Conservation (phyloP, 2,888 invertebrate genomes). For the Panopea generosa region DNA sequence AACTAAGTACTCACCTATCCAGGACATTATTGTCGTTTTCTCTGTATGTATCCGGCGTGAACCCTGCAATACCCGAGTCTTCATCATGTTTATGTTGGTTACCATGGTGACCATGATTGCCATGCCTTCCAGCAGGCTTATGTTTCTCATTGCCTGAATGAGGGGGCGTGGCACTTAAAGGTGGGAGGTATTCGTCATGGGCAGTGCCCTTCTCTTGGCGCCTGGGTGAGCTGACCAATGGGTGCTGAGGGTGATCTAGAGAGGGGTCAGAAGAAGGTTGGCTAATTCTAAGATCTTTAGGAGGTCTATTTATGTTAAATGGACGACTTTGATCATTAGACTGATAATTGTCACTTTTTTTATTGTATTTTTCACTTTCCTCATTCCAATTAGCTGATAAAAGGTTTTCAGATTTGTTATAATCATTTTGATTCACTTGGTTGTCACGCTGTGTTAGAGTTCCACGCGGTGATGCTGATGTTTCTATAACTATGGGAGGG, state of each 20-base stretch:
- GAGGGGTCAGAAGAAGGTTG: constrained; percentile 54
- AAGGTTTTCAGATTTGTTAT: not conserved
- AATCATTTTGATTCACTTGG: constrained; percentile 3
- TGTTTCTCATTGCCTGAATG: constrained; percentile 57
- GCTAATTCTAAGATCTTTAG: constrained; percentile 41
- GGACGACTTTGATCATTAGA: constrained; percentile 4
- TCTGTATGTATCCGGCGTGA: constrained; percentile 75
- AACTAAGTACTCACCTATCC: constrained; percentile 64
- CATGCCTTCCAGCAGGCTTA: constrained; percentile 53
- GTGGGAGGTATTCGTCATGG: constrained; percentile 54
- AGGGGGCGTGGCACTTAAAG: constrained; percentile 71
- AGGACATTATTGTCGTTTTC: constrained; percentile 65
- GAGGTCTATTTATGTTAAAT: constrained; percentile 15
- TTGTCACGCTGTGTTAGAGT: not conserved
- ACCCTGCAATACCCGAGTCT: constrained; percentile 78
- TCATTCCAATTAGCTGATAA: not conserved
- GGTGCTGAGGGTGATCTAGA: constrained; percentile 59
- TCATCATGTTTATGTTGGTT: constrained; percentile 67
- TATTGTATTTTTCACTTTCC: not conserved
- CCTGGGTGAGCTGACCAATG: constrained; percentile 52
- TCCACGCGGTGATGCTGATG: constrained; percentile 12
- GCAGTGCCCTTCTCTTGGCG: constrained; percentile 27
- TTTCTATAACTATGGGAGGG: constrained; percentile 10
- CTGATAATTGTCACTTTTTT: constrained; percentile 2
- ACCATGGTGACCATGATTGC: constrained; percentile 67